Percentiles rank a stretch among this genome's conserved stretches.
These are phyloP conservation scores for Lepus americanus DNA, from an alignment of 2,113 vertebrate genomes.

Conservation along the genomic window DNA sequence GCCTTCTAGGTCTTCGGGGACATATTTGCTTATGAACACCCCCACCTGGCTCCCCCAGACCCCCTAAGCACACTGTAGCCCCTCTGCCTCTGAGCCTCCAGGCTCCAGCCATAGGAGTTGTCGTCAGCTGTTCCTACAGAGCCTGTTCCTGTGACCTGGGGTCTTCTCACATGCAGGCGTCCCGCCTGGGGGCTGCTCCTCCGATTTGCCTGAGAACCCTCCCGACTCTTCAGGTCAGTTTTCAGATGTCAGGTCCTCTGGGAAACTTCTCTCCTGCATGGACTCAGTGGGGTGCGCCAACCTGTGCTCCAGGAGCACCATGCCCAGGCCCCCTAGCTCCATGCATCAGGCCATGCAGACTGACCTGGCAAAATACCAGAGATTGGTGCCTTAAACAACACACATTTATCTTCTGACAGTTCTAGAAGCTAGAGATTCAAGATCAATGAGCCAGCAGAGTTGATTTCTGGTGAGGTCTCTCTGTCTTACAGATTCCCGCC, in stretches of 20 bases:
- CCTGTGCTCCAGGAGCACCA: neutral
- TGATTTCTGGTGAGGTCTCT: neutral
- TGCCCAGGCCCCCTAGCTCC: neutral
- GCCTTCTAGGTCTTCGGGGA: slow-evolving; percentile 94
- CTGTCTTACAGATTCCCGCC: neutral
- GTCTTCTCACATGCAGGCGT: accelerated
- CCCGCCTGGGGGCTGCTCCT: neutral
- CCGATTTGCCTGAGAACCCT: neutral
- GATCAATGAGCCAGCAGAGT: neutral
- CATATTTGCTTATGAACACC: slow-evolving; percentile 86
- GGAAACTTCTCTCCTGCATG: neutral
- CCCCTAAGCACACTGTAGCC: neutral
- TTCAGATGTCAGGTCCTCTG: neutral
- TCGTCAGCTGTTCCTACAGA: neutral
- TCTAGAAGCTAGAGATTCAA: slow-evolving; percentile 2
- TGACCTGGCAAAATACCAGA: neutral
- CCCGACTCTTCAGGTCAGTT: neutral
- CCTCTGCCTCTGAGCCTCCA: neutral
- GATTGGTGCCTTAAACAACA: neutral
- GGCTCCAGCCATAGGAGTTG: neutral
- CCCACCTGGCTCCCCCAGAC: accelerated
- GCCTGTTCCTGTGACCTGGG: neutral
- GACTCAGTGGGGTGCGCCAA: neutral
- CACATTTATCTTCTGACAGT: neutral
- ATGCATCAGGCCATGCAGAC: neutral